Evolutionary conservation across 2,888 invertebrate species (phyloP), one percentile per base, ranked within the genome.

Genomic region (Drosophila austrosaltans): DNA sequence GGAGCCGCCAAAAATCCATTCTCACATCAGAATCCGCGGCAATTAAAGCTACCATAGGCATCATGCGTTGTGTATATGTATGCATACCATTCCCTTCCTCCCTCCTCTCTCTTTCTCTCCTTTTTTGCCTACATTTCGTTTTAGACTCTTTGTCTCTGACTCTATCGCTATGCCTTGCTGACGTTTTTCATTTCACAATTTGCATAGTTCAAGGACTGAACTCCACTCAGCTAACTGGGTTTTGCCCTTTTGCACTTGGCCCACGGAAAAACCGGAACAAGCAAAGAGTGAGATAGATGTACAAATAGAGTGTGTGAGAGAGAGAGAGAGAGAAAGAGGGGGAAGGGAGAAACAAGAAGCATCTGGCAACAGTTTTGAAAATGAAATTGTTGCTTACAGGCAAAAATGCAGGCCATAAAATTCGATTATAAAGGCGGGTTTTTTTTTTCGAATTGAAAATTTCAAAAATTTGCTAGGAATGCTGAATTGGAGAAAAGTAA

Each of bases 141-240:
- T 36, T 36, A 36, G 36, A 36, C 36, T 36, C 36, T 36, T 36
- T 36, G 36, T 66, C 25, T 48, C 48, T 48, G 25, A 48, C 48
- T 48, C 22, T 48, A 25, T 25, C 25, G 22, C 48, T 12, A 48
- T 48, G 48, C 48, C 22, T 73, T 60, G 68, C 39, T 76, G 69
- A 66, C 86, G 68, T 79, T 82, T 77, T 86, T 76, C 79, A 74
- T 79, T 75, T 78, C 58, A 54, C 81, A 87, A 76, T 85, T 88
- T 82, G 80, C 83, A 83, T 85, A 81, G 83, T 80, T 83, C 82
- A 83, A 83, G 82, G 87, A 72, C 84, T 83, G 62, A 69, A 74
- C 58, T 65, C 44, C 10, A 48, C 48, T 48, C 48, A 48, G 48
- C 74, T 76, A 82, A 81, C 82, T 70, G 75, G 59, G 68, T 81